A percentile compares a stretch with the other conserved stretches of the same genome.
Conservation (phyloP, 1,140 invertebrate species). For the Zaprionus taronus region DNA sequence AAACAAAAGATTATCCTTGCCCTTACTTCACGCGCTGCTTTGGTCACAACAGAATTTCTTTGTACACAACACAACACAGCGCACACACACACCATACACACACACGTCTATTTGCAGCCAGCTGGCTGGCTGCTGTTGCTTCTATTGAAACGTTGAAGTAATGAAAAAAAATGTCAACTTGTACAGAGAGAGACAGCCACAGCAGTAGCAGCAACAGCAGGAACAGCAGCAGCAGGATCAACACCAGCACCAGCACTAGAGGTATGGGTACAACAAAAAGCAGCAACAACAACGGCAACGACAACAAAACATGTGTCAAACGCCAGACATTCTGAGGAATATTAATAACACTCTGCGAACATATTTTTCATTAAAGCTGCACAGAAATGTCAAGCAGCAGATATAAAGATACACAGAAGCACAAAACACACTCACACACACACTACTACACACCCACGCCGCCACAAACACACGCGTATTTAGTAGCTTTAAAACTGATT, state of each 20-base stretch:
- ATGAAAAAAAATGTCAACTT: slow-evolving; percentile 82
- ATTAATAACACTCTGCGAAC: slow-evolving; percentile 78
- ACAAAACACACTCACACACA: slow-evolving; percentile 26
- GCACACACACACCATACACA: slow-evolving; percentile 18
- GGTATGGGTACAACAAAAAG: slow-evolving; percentile 7
- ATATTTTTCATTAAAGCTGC: slow-evolving; percentile 82
- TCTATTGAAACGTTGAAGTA: slow-evolving; percentile 79
- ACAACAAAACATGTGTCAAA: slow-evolving; percentile 82
- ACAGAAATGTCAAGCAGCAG: slow-evolving; percentile 61
- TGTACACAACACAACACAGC: slow-evolving; percentile 38
- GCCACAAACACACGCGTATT: slow-evolving; percentile 13
- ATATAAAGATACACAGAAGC: slow-evolving; percentile 38
- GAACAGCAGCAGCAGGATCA: slow-evolving; percentile 24
- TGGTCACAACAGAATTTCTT: slow-evolving; percentile 48
- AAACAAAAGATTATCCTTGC: slow-evolving; percentile 82
- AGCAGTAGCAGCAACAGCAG: slow-evolving; percentile 21
- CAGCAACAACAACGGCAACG: slow-evolving; percentile 39
- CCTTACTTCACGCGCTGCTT: slow-evolving; percentile 59
- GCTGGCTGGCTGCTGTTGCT: slow-evolving; percentile 38
- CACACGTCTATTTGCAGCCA: slow-evolving; percentile 26
- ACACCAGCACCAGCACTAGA: slow-evolving; percentile 31
- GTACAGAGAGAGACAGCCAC: slow-evolving; percentile 32
- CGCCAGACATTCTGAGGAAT: slow-evolving; percentile 80
- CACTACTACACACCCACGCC: slow-evolving; percentile 9
- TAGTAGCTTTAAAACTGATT: slow-evolving; percentile 44